Conservation (phyloP, 2,888 invertebrate species). For the Dugesia japonica region DNA sequence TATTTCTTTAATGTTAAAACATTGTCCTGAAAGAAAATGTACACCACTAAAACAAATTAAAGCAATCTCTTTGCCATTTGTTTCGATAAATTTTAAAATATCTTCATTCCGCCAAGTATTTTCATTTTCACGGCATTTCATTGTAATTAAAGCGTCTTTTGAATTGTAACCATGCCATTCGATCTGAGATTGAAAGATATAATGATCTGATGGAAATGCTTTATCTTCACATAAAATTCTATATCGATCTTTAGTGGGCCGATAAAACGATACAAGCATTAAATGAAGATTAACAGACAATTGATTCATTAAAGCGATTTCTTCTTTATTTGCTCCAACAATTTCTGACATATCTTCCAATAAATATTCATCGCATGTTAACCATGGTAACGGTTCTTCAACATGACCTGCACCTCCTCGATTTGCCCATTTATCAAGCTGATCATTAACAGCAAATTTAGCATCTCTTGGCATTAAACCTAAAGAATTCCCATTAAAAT, state of each 20-base stretch:
- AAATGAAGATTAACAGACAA: constrained; percentile 53
- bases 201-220: constrained; percentile 54
- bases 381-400: constrained; percentile 48
- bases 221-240: constrained; percentile 52
- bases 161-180: constrained; percentile 49
- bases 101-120: constrained; percentile 48
- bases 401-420: constrained; percentile 45
- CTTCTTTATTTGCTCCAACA: constrained; percentile 48
- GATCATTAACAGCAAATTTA: constrained; percentile 45
- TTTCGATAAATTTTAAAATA: constrained; percentile 49
- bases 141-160: constrained; percentile 47
- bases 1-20: constrained; percentile 51
- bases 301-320: constrained; percentile 52
- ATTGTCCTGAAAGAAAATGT: constrained; percentile 54
- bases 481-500: constrained; percentile 53
- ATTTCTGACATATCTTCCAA: constrained; percentile 44
- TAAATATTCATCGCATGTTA: constrained; percentile 47
- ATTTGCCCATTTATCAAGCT: constrained; percentile 50
- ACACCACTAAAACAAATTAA: constrained; percentile 51
- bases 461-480: constrained; percentile 51
- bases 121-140: constrained; percentile 49
- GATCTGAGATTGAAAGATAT: constrained; percentile 52
- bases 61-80: constrained; percentile 51
- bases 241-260: constrained; percentile 49
- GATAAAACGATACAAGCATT: constrained; percentile 52